A percentile compares a stretch with the other conserved stretches of the same genome.
Conservation (phyloP, 92 coral and sea anemone species). For the Anthopleura xanthogrammica region DNA sequence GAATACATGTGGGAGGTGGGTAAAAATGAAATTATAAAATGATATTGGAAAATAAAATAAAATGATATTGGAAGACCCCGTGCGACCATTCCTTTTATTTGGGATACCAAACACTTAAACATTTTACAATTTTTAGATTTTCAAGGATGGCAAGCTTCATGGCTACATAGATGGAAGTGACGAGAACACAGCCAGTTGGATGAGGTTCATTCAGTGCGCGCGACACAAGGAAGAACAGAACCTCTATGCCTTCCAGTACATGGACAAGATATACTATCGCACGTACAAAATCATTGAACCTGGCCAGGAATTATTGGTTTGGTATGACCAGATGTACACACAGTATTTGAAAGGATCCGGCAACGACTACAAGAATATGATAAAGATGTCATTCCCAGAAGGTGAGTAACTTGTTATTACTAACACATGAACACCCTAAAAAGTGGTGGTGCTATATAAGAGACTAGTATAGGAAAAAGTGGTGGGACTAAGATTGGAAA, state of each 20-base stretch:
- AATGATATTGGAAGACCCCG: too few relatives aligned
- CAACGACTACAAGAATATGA: neutral
- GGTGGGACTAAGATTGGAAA: too few relatives aligned
- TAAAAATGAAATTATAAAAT: neutral
- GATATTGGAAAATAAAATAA: neutral
- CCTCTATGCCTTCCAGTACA: slow-evolving; percentile 86
- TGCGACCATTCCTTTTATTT: too few relatives aligned
- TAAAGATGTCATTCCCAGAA: neutral
- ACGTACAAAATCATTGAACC: slow-evolving; percentile 76
- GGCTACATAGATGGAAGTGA: slow-evolving; percentile 89
- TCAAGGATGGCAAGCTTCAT: slow-evolving; percentile 73
- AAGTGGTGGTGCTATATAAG: too few relatives aligned
- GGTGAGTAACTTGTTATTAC: neutral
- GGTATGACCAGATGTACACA: slow-evolving; percentile 91
- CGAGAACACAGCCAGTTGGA: slow-evolving; percentile 88
- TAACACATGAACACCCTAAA: too few relatives aligned
- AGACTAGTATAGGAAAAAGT: too few relatives aligned
- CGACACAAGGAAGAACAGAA: slow-evolving; percentile 89
- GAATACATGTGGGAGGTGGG: slow-evolving; percentile 59
- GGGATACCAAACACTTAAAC: neutral
- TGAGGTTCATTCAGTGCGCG: slow-evolving; percentile 91
- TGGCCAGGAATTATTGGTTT: slow-evolving; percentile 91
- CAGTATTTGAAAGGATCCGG: slow-evolving; percentile 77
- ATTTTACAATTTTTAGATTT: slow-evolving; percentile 49
- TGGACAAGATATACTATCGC: slow-evolving; percentile 88